These are phyloP conservation scores for Procavia capensis DNA, from an alignment of 2,113 vertebrate species.

Conservation along the genomic window DNA sequence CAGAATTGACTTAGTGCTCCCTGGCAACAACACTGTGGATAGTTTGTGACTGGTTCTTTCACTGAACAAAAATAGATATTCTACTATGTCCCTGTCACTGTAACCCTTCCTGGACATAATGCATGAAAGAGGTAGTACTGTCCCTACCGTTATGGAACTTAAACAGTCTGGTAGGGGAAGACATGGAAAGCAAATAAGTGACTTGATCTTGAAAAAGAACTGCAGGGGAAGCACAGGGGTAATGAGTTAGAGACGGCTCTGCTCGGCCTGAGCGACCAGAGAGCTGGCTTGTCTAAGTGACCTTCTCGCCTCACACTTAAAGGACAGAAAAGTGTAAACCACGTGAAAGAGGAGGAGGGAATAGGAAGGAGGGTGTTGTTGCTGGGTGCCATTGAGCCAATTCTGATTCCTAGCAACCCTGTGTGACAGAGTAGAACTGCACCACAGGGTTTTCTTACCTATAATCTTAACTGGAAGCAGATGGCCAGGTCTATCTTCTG, in stretches of 20 bases:
- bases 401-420: too few species aligned
- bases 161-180: not conserved
- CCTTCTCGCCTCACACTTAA: not conserved
- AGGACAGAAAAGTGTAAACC: not conserved
- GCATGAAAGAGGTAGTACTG: not conserved
- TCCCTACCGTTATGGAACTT: not conserved
- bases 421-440: too few species aligned
- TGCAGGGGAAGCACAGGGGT: not conserved
- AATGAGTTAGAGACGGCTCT: rapidly evolving
- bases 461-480: too few species aligned
- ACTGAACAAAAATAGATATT: not conserved
- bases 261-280: not conserved
- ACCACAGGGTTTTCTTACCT: too few species aligned
- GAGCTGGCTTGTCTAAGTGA: not conserved
- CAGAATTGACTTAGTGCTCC: too few species aligned
- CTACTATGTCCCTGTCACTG: not conserved
- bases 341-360: not conserved
- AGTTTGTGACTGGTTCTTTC: not conserved
- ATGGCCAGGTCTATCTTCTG: too few species aligned
- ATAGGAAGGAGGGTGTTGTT: not conserved
- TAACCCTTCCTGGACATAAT: not conserved
- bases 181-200: rapidly evolving
- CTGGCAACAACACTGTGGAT: not conserved
- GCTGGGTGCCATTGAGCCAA: too few species aligned
- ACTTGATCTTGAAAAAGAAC: not conserved